Percentiles rank a stretch among this genome's conserved stretches.
These are phyloP conservation scores for Lacerta viridis DNA, from an alignment of 2,797 vertebrate genomes.

Conservation along the genomic window DNA sequence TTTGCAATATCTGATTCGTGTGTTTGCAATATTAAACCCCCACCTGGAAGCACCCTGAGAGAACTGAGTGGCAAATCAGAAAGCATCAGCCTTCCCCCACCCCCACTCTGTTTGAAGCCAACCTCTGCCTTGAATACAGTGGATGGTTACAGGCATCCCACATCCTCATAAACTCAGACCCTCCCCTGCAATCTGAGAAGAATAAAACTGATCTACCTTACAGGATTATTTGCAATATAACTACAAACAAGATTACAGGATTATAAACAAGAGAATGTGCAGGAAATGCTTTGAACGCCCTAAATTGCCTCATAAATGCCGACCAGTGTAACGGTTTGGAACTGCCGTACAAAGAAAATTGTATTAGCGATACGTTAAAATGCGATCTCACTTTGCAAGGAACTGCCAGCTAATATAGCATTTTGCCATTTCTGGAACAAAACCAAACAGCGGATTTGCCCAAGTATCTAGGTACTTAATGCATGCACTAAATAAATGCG, in stretches of 20 bases:
- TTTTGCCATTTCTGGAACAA: constrained; percentile 56
- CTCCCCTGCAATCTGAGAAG: neutral
- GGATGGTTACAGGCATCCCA: no score
- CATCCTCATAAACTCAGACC: neutral
- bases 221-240: neutral
- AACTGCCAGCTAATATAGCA: constrained; percentile 50
- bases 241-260: neutral
- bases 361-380: constrained; percentile 30
- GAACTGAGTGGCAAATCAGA: no score
- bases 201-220: neutral
- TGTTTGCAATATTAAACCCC: no score
- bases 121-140: no score
- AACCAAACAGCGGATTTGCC: constrained; percentile 35
- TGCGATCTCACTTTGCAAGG: constrained; percentile 38
- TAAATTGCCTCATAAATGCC: neutral
- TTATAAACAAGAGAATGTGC: neutral
- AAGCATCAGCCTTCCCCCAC: no score
- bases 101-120: no score
- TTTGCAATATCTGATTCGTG: no score
- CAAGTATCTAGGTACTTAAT: constrained; percentile 51
- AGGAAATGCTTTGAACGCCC: neutral
- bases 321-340: neutral
- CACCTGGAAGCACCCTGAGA: no score
- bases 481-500: constrained; percentile 52
- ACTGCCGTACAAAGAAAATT: constrained; percentile 37